Conservation (phyloP, 2,113 vertebrate genomes). For the Neopipo cinnamomea region DNA sequence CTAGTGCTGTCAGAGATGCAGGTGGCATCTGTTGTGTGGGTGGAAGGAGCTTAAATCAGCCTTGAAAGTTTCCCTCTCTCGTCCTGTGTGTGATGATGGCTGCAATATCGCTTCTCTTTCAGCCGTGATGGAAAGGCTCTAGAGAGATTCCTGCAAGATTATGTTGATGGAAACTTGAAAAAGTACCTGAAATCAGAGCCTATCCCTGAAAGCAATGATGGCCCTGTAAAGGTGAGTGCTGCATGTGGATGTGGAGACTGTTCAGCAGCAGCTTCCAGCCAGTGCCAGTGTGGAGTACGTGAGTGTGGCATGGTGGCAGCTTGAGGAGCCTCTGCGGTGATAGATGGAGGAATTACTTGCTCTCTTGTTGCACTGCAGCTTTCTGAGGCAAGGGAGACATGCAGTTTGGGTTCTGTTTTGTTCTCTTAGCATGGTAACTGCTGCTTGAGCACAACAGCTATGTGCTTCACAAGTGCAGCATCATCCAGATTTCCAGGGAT, state of each 20-base stretch:
- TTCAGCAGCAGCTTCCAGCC: background rate
- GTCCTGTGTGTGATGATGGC: background rate
- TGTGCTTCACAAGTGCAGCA: background rate
- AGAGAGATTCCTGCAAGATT: constrained; percentile 90
- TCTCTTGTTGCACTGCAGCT: background rate
- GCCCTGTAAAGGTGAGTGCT: constrained; percentile 89
- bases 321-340: background rate
- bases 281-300: fast-evolving
- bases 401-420: background rate
- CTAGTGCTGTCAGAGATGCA: background rate
- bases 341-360: background rate
- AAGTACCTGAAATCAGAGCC: constrained; percentile 94
- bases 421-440: background rate
- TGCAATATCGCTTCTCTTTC: background rate
- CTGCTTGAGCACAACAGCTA: background rate
- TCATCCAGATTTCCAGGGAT: background rate
- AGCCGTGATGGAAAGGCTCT: constrained; percentile 94
- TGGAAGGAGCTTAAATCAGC: constrained; percentile 10
- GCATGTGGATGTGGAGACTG: background rate
- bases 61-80: background rate
- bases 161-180: constrained; percentile 91
- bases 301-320: background rate
- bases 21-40: constrained; percentile 33
- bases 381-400: background rate
- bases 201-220: constrained; percentile 90